These are phyloP conservation scores for Sardinella longiceps DNA, from an alignment of 2,797 vertebrate species.

Conservation along the genomic window DNA sequence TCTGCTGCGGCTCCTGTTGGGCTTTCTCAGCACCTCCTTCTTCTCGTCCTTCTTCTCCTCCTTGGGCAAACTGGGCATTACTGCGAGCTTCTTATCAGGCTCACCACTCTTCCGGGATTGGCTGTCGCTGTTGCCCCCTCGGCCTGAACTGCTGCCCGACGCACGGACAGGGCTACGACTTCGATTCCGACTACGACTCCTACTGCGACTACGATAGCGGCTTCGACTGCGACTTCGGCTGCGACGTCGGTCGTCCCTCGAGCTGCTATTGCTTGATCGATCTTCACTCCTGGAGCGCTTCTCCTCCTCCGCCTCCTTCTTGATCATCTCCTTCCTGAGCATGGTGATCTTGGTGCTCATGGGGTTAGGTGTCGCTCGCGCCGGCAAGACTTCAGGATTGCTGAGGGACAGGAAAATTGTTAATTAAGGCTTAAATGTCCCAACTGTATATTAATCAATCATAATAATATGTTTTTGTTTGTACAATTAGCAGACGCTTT, in stretches of 20 bases:
- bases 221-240: conserved; percentile 14
- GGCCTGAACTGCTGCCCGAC: neutral
- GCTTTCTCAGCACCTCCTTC: conserved; percentile 28
- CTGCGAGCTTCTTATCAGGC: neutral
- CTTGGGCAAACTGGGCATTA: neutral
- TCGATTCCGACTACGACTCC: conserved; percentile 32
- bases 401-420: neutral
- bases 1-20: conserved; percentile 39
- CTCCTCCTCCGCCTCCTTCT: neutral
- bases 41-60: conserved; percentile 34
- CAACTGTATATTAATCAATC: no score
- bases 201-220: neutral
- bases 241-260: no score
- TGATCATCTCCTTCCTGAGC: conserved; percentile 12
- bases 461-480: no score
- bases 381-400: neutral
- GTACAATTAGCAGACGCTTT: no score
- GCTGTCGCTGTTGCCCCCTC: neutral
- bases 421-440: no score
- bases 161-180: conserved; percentile 48
- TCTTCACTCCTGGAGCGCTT: neutral
- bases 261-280: neutral
- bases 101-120: neutral
- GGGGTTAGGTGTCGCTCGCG: neutral
- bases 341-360: neutral